phyloP scores from a whole-genome alignment of 1,140 invertebrate species.

The Drosophila arizonae region DNA sequence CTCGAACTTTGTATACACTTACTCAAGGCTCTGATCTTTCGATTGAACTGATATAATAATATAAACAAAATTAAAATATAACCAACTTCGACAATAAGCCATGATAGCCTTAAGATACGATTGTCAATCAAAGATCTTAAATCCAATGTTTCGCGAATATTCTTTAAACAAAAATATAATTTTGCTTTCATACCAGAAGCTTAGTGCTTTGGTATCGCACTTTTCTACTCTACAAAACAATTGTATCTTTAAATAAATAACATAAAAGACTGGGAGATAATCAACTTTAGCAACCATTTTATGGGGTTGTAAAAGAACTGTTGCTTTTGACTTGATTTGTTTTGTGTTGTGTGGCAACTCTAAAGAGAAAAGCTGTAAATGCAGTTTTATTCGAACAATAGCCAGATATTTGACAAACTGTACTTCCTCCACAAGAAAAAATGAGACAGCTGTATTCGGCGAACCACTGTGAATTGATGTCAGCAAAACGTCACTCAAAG shows the following conservation, averaged over 20 bases:
- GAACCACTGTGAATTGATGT: too few relatives aligned
- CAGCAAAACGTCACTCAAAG: background rate
- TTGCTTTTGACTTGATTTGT: background rate
- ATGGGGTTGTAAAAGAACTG: background rate
- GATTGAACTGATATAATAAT: slow-evolving; percentile 5
- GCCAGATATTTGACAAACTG: too few relatives aligned
- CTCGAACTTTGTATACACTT: slow-evolving; percentile 38
- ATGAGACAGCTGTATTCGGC: background rate
- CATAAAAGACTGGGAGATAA: too few relatives aligned
- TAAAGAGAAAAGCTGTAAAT: slow-evolving; percentile 7
- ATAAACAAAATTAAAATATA: background rate
- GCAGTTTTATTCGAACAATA: slow-evolving; percentile 1
- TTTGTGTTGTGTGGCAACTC: background rate
- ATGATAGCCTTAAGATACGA: background rate
- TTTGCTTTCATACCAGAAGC: background rate
- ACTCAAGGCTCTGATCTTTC: slow-evolving; percentile 14
- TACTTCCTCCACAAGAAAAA: too few relatives aligned
- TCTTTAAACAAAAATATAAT: background rate
- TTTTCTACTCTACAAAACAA: too few relatives aligned
- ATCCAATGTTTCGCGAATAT: background rate
- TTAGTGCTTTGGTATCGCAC: too few relatives aligned
- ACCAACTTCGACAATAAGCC: background rate
- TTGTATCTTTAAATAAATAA: too few relatives aligned
- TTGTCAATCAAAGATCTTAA: background rate
- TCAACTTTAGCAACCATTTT: background rate